These are phyloP conservation scores for Muscicapa adusta DNA, from an alignment of 2,113 vertebrate species.

Conservation along the genomic window DNA sequence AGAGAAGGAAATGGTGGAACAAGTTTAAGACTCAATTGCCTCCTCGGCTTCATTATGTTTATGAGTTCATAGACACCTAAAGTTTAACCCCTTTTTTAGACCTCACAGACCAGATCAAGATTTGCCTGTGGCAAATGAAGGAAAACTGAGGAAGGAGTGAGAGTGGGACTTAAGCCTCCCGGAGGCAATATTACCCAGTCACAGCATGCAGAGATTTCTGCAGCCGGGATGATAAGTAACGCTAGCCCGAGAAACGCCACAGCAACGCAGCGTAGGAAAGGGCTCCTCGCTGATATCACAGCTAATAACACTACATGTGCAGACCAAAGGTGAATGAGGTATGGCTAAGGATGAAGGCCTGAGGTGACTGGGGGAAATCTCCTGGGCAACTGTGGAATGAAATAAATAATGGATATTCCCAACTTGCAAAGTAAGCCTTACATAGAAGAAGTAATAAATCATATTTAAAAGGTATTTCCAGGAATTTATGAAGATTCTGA, in stretches of 20 bases:
- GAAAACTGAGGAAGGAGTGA: neutral
- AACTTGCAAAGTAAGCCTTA: neutral
- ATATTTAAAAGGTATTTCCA: neutral
- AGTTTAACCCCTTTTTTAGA: neutral
- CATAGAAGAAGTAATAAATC: neutral
- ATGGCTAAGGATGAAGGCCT: neutral
- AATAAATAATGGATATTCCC: neutral
- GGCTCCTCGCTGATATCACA: neutral
- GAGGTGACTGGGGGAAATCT: neutral
- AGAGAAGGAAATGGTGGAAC: neutral
- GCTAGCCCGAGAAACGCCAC: fast-evolving
- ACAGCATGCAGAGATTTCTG: neutral
- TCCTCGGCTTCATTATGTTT: neutral
- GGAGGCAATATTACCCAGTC: neutral
- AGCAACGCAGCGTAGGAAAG: neutral
- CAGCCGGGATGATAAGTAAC: neutral
- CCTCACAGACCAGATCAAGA: neutral
- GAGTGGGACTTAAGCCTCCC: neutral
- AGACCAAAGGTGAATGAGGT: neutral
- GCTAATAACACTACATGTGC: neutral
- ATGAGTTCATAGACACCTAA: neutral
- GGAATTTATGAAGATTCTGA: neutral
- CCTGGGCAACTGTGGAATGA: neutral
- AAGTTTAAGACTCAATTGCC: neutral
- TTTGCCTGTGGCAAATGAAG: neutral